Evolutionary conservation across 2,113 vertebrate species (phyloP), one percentile per base, ranked within the genome.

Genomic region (Rhynchomys soricoides): DNA sequence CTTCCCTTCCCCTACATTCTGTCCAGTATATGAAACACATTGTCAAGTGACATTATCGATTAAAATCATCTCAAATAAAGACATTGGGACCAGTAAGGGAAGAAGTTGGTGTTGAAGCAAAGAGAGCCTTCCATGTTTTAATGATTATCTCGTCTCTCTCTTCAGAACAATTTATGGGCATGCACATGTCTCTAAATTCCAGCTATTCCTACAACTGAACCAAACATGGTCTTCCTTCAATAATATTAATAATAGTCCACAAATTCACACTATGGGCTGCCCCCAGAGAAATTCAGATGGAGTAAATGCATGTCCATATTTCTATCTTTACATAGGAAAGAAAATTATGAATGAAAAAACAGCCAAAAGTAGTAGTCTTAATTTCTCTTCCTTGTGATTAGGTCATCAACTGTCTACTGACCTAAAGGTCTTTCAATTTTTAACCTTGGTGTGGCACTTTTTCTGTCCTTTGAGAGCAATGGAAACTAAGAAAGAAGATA

Each of bases 1-100:
- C 59, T 88, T 89, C 37, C 3, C 37, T 94, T 52, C 2, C 29
- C 16, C 34, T 75, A 31, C n/a, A 86, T 90, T 93, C 48, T 93
- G 48, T 40, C 59, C 57, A 89, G 50, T 79, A 45, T 64, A 57
- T 70, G 21, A 91, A 86, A 93, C 50, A 86, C 13, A 52, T 78
- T 57, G 29, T 91, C 71, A 94, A 93, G 70, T 91, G 77, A 94
- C 50, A 93, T 78, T 73, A 68, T 21, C 64, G 52, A 95, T 57
- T 89, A 91, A 95, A 96, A 82, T 93, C 26, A 91, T 71, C 34
- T 59, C 75, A 91, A 89, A 85, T 91, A 74, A 93, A 94, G 70
- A 93, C 26, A 88, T 71, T 57, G 89, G n/a, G 40, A 75, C 37
- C 22, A 62, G 93, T 71, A 82, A 81, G 8, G 8, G 50, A 95